These are phyloP conservation scores for Clunio marinus DNA, from an alignment of 2,888 invertebrate genomes.

Conservation along the genomic window DNA sequence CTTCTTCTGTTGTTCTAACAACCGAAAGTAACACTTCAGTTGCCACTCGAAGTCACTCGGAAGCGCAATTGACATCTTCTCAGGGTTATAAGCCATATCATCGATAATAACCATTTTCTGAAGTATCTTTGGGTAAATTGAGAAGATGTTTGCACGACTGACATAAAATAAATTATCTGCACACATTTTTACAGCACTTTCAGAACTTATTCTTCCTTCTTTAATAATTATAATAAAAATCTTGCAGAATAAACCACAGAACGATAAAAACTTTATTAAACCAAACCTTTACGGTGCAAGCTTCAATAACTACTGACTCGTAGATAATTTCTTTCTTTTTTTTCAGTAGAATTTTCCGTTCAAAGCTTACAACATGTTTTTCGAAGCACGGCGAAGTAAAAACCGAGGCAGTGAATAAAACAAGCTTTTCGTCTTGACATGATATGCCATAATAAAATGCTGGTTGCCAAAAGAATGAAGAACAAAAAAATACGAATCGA, in stretches of 20 bases:
- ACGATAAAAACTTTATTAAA: conserved; percentile 19
- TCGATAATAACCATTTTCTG: conserved; percentile 57
- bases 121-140: conserved; percentile 62
- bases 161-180: conserved; percentile 48
- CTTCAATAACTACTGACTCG: conserved; percentile 33
- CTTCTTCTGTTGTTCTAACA: conserved; percentile 55
- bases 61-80: conserved; percentile 47
- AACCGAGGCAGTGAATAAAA: background rate
- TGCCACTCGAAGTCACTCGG: conserved; percentile 59
- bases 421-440: conserved; percentile 19
- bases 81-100: conserved; percentile 48
- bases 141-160: conserved; percentile 56
- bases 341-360: conserved; percentile 14
- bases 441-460: conserved; percentile 23
- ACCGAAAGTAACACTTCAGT: conserved; percentile 55
- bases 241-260: background rate
- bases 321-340: conserved; percentile 31
- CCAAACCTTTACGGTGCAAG: conserved; percentile 26
- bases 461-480: too few relatives aligned
- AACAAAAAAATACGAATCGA: too few relatives aligned
- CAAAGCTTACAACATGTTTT: conserved; percentile 6
- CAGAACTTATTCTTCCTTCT: background rate
- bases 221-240: background rate
- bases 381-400: too few relatives aligned
- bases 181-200: background rate